phyloP scores from a whole-genome alignment of 37 sponge, comb jelly and placozoan genomes.

The Chondrilla cf. caribensis region DNA sequence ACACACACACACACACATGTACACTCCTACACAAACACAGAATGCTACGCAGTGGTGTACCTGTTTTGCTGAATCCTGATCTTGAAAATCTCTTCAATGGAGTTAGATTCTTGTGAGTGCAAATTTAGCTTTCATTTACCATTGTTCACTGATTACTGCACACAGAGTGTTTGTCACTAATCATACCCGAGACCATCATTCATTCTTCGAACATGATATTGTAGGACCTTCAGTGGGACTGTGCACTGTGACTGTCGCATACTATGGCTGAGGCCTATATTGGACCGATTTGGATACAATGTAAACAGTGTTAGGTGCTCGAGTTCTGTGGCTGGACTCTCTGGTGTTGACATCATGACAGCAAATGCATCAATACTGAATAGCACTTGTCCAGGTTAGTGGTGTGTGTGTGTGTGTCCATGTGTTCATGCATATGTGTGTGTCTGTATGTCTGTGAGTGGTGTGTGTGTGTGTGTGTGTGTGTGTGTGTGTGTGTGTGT shows the following conservation, averaged over 20 bases:
- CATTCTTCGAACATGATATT: too few relatives aligned
- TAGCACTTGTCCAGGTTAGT: neutral
- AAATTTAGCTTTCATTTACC: neutral
- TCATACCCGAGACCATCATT: neutral
- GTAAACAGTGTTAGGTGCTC: neutral
- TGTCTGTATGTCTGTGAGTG: neutral
- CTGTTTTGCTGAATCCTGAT: neutral
- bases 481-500: neutral
- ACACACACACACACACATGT: too few relatives aligned
- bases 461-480: neutral
- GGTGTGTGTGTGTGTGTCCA: neutral
- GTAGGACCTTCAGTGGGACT: neutral
- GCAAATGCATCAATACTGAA: neutral
- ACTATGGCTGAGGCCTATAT: neutral
- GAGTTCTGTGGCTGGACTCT: neutral
- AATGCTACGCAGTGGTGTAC: neutral
- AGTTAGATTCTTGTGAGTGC: neutral
- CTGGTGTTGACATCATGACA: neutral
- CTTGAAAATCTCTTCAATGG: neutral
- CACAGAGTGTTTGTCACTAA: neutral
- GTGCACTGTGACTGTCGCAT: conserved; percentile 11
- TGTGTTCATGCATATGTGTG: neutral
- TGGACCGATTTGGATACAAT: neutral
- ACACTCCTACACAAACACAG: too few relatives aligned
- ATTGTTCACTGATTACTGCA: too few relatives aligned